Percentiles rank a stretch among this genome's conserved stretches.
Evolutionary conservation across 2,113 vertebrate species (phyloP).

Genomic region (Pleuronectes platessa): DNA sequence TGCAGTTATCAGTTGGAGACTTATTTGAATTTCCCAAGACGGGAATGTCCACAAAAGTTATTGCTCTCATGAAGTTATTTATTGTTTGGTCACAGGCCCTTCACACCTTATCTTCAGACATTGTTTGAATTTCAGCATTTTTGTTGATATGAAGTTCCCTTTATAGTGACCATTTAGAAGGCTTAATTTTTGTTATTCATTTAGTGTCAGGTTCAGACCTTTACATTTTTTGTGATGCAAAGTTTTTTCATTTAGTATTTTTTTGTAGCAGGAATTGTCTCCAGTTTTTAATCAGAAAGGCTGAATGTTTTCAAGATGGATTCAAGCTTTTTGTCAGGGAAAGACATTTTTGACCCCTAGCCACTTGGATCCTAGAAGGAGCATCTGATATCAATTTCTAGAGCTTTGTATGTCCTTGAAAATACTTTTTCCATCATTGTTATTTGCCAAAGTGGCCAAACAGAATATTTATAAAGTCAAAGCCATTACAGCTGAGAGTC

Average conservation of each 20-base stretch:
- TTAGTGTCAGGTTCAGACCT: slow-evolving; percentile 29
- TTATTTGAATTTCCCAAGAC: no score
- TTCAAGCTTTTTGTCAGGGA: slow-evolving; percentile 6
- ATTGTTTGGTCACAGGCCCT: no score
- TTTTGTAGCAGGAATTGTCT: slow-evolving; percentile 24
- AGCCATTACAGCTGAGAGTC: slow-evolving; percentile 7
- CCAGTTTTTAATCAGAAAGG: slow-evolving; percentile 24
- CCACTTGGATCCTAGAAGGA: not conserved
- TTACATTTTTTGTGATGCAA: slow-evolving; percentile 28
- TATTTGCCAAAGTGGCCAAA: not conserved
- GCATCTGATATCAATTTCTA: slow-evolving; percentile 23
- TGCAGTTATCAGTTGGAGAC: not conserved
- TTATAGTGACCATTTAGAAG: slow-evolving; percentile 14
- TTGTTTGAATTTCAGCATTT: not conserved
- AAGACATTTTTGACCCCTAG: not conserved
- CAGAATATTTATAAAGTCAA: slow-evolving; percentile 29
- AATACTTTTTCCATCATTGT: slow-evolving; percentile 14
- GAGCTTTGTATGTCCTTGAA: slow-evolving; percentile 3
- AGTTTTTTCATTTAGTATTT: slow-evolving; percentile 16
- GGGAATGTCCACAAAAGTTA: not conserved
- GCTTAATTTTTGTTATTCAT: slow-evolving; percentile 43
- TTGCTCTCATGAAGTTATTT: no score
- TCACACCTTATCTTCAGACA: no score
- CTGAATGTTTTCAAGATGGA: slow-evolving; percentile 14
- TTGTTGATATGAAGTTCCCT: not conserved